A percentile compares a stretch with the other conserved stretches of the same genome.
These are phyloP conservation scores for Orgyia antiqua DNA, from an alignment of 2,888 invertebrate species.

Conservation along the genomic window DNA sequence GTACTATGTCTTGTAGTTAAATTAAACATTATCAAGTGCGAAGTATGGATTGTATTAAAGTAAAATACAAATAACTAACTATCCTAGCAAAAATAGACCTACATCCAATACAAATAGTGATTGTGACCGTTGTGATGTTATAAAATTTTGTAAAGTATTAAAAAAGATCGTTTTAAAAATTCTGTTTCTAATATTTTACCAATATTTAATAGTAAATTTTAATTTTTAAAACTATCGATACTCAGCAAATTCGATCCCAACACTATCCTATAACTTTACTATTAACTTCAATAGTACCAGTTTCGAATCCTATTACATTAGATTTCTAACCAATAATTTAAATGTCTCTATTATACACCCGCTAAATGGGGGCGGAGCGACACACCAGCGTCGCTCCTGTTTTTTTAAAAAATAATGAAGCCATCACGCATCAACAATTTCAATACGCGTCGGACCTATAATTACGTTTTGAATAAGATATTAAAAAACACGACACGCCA, in stretches of 20 bases:
- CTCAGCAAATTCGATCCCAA: constrained; percentile 9
- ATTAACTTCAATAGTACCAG: constrained; percentile 12
- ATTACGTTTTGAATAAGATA: constrained; percentile 38
- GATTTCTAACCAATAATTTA: constrained; percentile 48
- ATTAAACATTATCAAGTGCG: no score
- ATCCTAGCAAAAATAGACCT: no score
- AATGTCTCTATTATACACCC: constrained; percentile 55
- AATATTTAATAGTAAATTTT: no score
- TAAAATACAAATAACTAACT: no score
- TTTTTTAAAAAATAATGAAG: constrained; percentile 56
- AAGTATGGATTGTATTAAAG: no score
- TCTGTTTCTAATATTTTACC: no score
- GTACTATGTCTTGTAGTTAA: no score
- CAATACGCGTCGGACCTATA: constrained; percentile 20
- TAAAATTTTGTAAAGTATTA: no score
- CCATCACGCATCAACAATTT: constrained; percentile 29
- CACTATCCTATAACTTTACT: constrained; percentile 32
- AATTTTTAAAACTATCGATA: constrained; percentile 16
- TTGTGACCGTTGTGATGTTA: no score
- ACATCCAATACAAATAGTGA: no score
- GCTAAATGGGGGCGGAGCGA: constrained; percentile 51
- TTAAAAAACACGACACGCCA: constrained; percentile 22
- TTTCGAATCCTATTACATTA: constrained; percentile 34
- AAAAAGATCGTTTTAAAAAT: no score
- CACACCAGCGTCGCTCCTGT: constrained; percentile 28